Evolutionary conservation across 2,797 vertebrate species (phyloP).

Genomic region (Xyrichtys novacula): DNA sequence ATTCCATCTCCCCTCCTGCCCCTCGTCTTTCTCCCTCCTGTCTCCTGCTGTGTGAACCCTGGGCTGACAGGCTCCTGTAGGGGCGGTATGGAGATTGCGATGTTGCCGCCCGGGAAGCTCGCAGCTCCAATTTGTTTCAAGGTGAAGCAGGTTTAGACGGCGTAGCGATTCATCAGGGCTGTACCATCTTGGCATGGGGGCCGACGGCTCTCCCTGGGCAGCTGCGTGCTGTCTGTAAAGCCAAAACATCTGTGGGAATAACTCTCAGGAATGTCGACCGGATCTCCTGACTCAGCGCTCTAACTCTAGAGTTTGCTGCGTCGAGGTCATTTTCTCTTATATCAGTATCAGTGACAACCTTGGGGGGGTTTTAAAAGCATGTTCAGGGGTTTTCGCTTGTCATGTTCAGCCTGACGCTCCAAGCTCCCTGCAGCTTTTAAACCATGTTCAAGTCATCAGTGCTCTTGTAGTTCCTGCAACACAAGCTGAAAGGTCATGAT

Average conservation of each 20-base stretch:
- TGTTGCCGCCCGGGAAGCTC: conserved; percentile 51
- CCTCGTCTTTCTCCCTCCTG: conserved; percentile 46
- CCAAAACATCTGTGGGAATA: conserved; percentile 71
- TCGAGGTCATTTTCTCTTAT: conserved; percentile 30
- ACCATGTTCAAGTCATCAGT: conserved; percentile 72
- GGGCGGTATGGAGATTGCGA: conserved; percentile 59
- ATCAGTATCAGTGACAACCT: conserved; percentile 39
- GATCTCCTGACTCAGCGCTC: conserved; percentile 68
- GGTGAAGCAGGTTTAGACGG: conserved; percentile 72
- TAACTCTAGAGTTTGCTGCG: conserved; percentile 14
- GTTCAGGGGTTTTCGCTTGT: conserved; percentile 63
- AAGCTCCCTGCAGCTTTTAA: conserved; percentile 51
- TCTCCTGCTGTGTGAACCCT: conserved; percentile 67
- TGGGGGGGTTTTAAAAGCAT: conserved; percentile 46
- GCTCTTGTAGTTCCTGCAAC: conserved; percentile 73
- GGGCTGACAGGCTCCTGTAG: conserved; percentile 70
- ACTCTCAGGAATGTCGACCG: conserved; percentile 60
- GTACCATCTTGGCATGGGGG: conserved; percentile 42
- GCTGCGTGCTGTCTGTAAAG: conserved; percentile 68
- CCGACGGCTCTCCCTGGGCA: conserved; percentile 30
- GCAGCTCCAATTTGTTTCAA: conserved; percentile 76
- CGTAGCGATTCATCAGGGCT: conserved; percentile 48
- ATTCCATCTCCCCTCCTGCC: conserved; percentile 40
- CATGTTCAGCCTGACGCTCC: conserved; percentile 51
- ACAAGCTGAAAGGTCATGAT: conserved; percentile 64